Percentiles rank a stretch among this genome's conserved stretches.
phyloP scores from a whole-genome alignment of 2,797 vertebrate species.

The Crocodylus rhombifer region DNA sequence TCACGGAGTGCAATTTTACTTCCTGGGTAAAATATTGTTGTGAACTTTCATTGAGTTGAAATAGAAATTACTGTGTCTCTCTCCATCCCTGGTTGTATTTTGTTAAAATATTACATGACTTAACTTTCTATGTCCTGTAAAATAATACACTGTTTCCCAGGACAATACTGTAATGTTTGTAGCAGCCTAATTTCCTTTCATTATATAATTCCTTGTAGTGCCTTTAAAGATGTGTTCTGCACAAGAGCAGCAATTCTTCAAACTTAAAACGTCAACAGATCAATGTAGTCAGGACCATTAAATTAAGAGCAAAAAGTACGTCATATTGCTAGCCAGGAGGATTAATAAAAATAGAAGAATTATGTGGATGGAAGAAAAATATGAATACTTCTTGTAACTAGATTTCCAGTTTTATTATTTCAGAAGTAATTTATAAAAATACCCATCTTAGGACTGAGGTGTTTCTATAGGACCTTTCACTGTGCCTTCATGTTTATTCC shows the following conservation, averaged over 20 bases:
- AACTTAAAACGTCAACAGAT: constrained; percentile 46
- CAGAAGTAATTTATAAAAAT: constrained; percentile 1
- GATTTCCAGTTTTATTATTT: not conserved
- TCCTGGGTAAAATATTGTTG: not conserved
- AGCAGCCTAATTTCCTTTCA: constrained; percentile 52
- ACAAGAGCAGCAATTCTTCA: constrained; percentile 29
- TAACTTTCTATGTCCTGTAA: constrained; percentile 25
- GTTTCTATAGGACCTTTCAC: not conserved
- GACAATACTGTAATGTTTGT: constrained; percentile 1
- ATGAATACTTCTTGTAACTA: constrained; percentile 18
- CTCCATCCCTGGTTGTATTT: constrained; percentile 11
- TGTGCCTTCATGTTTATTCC: not conserved
- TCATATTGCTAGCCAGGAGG: not conserved
- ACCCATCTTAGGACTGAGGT: not conserved
- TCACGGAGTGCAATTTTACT: not conserved
- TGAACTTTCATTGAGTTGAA: constrained; percentile 12
- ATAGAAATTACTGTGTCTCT: constrained; percentile 44
- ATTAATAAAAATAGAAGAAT: constrained; percentile 40
- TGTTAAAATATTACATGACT: constrained; percentile 19
- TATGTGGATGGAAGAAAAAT: constrained; percentile 30
- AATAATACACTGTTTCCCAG: not conserved
- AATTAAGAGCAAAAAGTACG: constrained; percentile 17
- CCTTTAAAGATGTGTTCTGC: constrained; percentile 43
- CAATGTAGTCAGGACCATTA: constrained; percentile 11
- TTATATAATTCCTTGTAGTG: constrained; percentile 35